Evolutionary conservation across 2,797 vertebrate species (phyloP).

Genomic region (Novumbra hubbsi): DNA sequence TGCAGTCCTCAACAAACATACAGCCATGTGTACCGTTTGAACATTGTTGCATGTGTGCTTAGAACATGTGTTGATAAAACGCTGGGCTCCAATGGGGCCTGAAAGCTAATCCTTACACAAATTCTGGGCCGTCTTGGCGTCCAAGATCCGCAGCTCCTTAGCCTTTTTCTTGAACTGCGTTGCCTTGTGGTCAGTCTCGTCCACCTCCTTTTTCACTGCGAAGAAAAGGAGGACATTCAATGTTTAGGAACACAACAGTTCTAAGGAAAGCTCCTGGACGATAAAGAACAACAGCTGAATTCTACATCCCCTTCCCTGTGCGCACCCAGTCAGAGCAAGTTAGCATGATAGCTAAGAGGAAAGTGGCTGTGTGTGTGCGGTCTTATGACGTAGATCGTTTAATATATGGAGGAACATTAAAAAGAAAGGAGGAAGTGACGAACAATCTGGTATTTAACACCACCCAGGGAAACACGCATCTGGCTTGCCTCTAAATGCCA

Average conservation of each 20-base stretch:
- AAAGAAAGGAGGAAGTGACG: too few species aligned
- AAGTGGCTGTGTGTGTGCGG: slow-evolving; percentile 17
- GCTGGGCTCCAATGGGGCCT: neutral
- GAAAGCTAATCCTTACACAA: slow-evolving; percentile 82
- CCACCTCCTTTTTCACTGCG: slow-evolving; percentile 83
- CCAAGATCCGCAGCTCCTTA: slow-evolving; percentile 91
- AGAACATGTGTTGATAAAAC: neutral
- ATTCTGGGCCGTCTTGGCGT: slow-evolving; percentile 93
- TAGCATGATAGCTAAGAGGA: too few species aligned
- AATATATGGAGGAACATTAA: too few species aligned
- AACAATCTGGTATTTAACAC: too few species aligned
- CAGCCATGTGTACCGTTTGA: neutral
- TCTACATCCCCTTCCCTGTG: neutral
- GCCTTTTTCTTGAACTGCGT: slow-evolving; percentile 87
- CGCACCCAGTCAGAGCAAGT: too few species aligned
- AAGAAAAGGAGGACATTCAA: slow-evolving; percentile 19
- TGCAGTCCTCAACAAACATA: neutral
- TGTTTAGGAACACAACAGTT: neutral
- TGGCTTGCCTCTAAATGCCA: too few species aligned
- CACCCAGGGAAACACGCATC: too few species aligned
- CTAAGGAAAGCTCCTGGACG: neutral
- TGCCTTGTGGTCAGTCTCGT: slow-evolving; percentile 80
- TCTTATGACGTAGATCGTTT: slow-evolving; percentile 3
- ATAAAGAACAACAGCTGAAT: neutral
- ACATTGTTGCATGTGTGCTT: neutral